Conservation (phyloP, 2,113 vertebrate genomes). For the Beaufortia kweichowensis region DNA sequence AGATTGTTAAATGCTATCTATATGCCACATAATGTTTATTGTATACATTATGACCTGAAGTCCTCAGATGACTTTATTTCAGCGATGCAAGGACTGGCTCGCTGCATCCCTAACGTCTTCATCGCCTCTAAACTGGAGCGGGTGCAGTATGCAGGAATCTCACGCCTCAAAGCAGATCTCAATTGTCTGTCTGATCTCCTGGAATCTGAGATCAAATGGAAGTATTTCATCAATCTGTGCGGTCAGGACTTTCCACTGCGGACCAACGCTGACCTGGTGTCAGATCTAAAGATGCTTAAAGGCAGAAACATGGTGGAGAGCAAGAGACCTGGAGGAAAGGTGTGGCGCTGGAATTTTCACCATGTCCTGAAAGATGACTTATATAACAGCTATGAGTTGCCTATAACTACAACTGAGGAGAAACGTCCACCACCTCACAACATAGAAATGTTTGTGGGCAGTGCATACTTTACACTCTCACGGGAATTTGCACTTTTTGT, state of each 20-base stretch:
- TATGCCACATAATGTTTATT: conserved; percentile 84
- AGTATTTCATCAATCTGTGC: conserved; percentile 88
- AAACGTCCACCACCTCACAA: conserved; percentile 80
- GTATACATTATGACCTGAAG: conserved; percentile 89
- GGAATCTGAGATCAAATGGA: conserved; percentile 79
- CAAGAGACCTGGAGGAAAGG: conserved; percentile 79
- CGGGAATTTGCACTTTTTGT: conserved; percentile 75
- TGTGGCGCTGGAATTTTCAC: conserved; percentile 78
- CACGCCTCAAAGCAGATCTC: conserved; percentile 86
- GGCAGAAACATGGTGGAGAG: conserved; percentile 89
- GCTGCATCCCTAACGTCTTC: conserved; percentile 84
- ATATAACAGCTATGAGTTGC: conserved; percentile 76
- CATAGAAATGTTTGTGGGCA: conserved; percentile 86
- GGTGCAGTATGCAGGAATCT: conserved; percentile 86
- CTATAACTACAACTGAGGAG: conserved; percentile 72
- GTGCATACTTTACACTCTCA: conserved; percentile 90
- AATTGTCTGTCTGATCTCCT: conserved; percentile 88
- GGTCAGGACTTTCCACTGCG: conserved; percentile 91
- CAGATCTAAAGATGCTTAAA: conserved; percentile 79
- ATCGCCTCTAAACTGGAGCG: conserved; percentile 84
- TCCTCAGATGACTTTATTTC: conserved; percentile 77
- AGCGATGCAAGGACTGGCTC: conserved; percentile 82
- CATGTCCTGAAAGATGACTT: conserved; percentile 75
- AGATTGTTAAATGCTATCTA: conserved; percentile 83
- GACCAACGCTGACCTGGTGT: conserved; percentile 82